Percentiles rank a stretch among this genome's conserved stretches.
Conservation (phyloP, 2,888 invertebrate genomes). For the Candidula unifasciata region DNA sequence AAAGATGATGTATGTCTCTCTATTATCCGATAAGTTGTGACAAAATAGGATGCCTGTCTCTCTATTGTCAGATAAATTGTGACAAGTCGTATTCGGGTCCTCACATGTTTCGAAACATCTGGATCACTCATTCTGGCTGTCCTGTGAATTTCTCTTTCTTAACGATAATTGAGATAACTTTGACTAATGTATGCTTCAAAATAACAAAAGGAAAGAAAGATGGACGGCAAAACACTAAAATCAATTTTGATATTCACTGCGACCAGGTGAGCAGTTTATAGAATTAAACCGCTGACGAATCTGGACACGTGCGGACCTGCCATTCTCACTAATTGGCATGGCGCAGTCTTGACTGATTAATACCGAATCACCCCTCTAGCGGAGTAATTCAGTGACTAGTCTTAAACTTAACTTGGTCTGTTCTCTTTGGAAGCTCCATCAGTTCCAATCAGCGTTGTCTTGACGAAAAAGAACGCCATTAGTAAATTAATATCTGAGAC, state of each 20-base stretch:
- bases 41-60: too few species aligned
- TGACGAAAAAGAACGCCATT: conserved; percentile 18
- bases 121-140: too few species aligned
- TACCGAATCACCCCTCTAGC: conserved; percentile 46
- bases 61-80: too few species aligned
- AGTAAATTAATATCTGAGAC: conserved; percentile 30
- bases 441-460: not conserved
- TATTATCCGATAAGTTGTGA: too few species aligned
- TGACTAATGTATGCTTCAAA: too few species aligned
- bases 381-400: conserved; percentile 26
- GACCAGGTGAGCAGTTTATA: conserved; percentile 46
- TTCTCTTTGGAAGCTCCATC: not conserved
- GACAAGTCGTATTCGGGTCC: too few species aligned
- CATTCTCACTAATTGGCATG: conserved; percentile 37
- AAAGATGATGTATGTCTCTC: too few species aligned
- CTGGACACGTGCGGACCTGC: conserved; percentile 30
- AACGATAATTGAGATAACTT: too few species aligned
- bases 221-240: not conserved
- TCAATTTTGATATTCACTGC: not conserved
- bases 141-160: too few species aligned
- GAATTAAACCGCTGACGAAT: conserved; percentile 39
- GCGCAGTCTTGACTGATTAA: conserved; percentile 48
- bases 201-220: not conserved
- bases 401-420: not conserved
- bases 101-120: too few species aligned